Base-by-base conservation (phyloP, 2,797 vertebrate species). In the Selene dorsalis region DNA sequence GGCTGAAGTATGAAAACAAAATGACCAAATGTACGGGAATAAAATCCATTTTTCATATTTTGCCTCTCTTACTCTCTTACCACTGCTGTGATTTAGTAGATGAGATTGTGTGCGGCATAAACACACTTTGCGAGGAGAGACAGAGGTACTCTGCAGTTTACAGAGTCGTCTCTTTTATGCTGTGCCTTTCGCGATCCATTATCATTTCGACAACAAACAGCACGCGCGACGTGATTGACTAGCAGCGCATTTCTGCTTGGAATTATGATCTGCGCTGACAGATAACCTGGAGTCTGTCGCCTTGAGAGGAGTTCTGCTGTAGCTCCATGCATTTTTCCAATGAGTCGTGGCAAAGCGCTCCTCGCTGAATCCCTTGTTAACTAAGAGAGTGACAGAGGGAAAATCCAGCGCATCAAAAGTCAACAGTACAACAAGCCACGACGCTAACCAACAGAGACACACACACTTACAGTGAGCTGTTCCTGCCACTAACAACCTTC, bases 401-500 rank as follows among this genome's bases (percentile, higher is more conserved):
- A 85, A 86, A 84, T 83, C 70, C 59, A 55, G 63, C 18, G 5
- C 69, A 82, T 88, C 87, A 88, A 76, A 79, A 88, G 77, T 88
- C 82, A 88, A 68, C 65, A 86, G 53, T 58, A 80, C 81, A 88
- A 86, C 77, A 74, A 57, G 66, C 75, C 45, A 39, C 74, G 75
- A 66, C 75, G 58, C 48, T 50, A 41, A 45, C 67, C 17, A 35
- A 79, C 53, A 63, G 22, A 63, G 28, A 61, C 32, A 55, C 26
- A 52, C 35, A 70, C 56, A 57, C 39, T 55, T 22, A 55, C 18
- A 71, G 67, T 6, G 53, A 75, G 63, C 79, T 35, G 16, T 55
- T 77, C 55, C 76, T 87, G 79, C 88, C 89, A 89, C 85, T 82
- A 88, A 90, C 35, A 45, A 92, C 89, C 91, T 90, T 85, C 70